phyloP scores from a whole-genome alignment of 2,113 vertebrate genomes.

The Dolichotis patagonum region DNA sequence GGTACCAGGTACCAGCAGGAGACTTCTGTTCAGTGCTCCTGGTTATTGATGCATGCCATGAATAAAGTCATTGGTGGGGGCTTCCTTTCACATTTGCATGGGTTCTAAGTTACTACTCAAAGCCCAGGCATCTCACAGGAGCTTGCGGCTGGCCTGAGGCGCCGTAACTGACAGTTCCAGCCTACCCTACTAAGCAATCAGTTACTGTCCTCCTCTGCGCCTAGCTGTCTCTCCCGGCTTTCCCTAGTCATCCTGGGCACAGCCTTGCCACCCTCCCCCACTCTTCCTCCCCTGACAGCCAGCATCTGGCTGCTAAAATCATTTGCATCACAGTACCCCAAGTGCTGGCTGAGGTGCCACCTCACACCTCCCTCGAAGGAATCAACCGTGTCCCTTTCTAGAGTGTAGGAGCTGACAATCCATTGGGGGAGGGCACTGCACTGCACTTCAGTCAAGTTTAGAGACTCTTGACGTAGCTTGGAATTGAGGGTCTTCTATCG shows the following conservation, averaged over 20 bases:
- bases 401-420: not conserved
- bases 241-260: not conserved
- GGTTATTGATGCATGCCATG: not conserved
- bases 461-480: not conserved
- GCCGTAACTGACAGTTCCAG: not conserved
- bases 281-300: not conserved
- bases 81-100: not conserved
- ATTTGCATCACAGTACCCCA: not conserved
- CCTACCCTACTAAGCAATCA: not conserved
- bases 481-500: not conserved
- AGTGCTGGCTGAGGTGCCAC: not conserved
- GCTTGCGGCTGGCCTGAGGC: not conserved
- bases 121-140: not conserved
- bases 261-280: not conserved
- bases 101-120: slow-evolving; percentile 17
- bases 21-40: not conserved
- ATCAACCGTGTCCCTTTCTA: not conserved
- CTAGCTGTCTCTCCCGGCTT: not conserved
- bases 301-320: not conserved
- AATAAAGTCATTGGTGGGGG: not conserved
- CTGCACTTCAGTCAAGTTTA: not conserved
- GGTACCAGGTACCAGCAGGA: not conserved
- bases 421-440: not conserved
- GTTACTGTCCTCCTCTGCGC: not conserved
- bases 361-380: not conserved